Evolutionary conservation across 2,113 vertebrate species (phyloP), one percentile per base, ranked within the genome.

Genomic region (Tinamus guttatus): DNA sequence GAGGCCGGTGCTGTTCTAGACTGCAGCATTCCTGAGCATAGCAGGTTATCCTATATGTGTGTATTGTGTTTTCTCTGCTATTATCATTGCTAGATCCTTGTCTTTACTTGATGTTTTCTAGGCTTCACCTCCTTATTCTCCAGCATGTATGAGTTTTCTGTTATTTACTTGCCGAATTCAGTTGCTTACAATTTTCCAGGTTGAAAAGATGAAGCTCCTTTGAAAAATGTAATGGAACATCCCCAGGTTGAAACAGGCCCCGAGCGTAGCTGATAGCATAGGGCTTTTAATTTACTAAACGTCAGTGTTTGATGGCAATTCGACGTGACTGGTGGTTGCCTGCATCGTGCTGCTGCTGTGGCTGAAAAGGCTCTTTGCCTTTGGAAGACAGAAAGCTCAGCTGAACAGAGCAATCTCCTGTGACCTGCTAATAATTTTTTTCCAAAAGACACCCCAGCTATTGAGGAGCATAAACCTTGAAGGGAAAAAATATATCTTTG

Each of bases 301-400:
- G 5, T 96, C 98, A 98, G 96, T 93, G 95, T 98, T 97, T 98
- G 97, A 98, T 97, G 96, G 96, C 94, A 97, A 95, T 98, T 97
- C 95, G 93, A 89, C 96, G 90, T 81, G 96, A 91, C 95, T 96
- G 92, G 94, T 92, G 93, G 97, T 97, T 96, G 97, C 96, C 95
- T 96, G 93, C 91, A 62, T 96, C 63, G 2, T 95, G 95, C 95
- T 96, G 81, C 93, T 92, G 78, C 93, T 95, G 94, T 38, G 87
- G 77, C 96, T 96, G 90, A 85, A 96, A 96, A 92, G 7, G 68
- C 79, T 88, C 80, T 95, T 97, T 86, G 96, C 97, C 94, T 97
- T 96, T 64, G 86, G 88, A 96, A 96, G 86, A n/a, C 56, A 82
- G 91, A 96, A 95, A 92, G 82, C 95, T 95, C 76, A 86, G 75